Base-by-base conservation (phyloP, 2,113 vertebrate species). In the Saccopteryx bilineata region DNA sequence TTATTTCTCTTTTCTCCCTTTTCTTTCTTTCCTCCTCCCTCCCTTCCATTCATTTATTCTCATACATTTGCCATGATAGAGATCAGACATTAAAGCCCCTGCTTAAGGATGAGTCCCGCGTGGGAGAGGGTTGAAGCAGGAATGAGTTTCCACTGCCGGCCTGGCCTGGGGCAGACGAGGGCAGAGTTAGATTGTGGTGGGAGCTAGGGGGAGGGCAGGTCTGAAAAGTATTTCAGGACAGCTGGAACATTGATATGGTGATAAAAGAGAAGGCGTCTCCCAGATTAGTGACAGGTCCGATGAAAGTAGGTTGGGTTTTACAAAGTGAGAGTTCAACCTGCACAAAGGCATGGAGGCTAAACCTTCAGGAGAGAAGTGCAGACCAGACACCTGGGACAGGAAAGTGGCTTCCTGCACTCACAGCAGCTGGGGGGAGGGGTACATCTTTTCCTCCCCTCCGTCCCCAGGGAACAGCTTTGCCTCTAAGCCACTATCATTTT, bases 351-450 rank as follows among this genome's bases (percentile, higher is more conserved):
- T 14, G 1, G 63, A 86, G 60, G 14, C 19, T 21, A 17, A 5
- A 6, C 15, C 2, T 76, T 18, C 13, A 17, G 23, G 9, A 61
- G 21, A 61, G 21, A 58, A 24, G 17, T 31, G 28, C 5, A 14
- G n/a, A 9, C 10, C 5, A 14, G n/a, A 9, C 10, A 5, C 6
- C 9, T 2, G 19, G 65, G 9, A 4, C n/a, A 19, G 3, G 33
- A 4, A 15, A 24, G 24, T 2, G 13, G 17, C 15, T 69, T 60
- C 26, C 1, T 33, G 46, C 19, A 33, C 26, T 28, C 28, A 1
- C 5, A 58, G 48, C 28, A 79, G 80, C 5, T 8, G 1, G 21
- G 13, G 4, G 9, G 9, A 12, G 52, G 9, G 9, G 15, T 31
- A 39, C 39, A 39, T 3, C 39, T 39, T 39, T 39, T 39, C 11